Conservation (phyloP, 2,113 vertebrate species). For the Colinus virginianus region DNA sequence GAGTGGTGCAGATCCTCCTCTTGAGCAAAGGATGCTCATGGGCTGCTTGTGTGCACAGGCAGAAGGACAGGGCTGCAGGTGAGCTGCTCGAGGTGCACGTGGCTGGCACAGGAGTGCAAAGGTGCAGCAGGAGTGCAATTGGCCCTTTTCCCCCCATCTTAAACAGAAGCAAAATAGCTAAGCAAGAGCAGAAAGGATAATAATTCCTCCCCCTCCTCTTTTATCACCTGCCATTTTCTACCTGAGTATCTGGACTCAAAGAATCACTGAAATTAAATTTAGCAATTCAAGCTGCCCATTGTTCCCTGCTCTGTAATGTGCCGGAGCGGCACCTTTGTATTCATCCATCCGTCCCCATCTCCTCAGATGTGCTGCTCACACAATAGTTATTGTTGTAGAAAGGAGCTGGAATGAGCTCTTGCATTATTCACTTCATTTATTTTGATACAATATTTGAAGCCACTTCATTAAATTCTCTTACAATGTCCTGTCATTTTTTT, state of each 20-base stretch:
- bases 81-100: accelerated
- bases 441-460: conserved; percentile 59
- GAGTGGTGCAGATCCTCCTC: background rate
- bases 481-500: conserved; percentile 22
- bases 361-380: background rate
- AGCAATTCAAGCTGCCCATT: background rate
- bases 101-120: accelerated
- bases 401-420: conserved; percentile 7
- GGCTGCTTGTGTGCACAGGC: background rate
- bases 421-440: conserved; percentile 69
- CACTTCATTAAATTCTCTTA: conserved; percentile 65
- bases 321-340: background rate
- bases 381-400: background rate
- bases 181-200: background rate
- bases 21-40: background rate
- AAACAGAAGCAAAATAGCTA: background rate
- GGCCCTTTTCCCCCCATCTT: accelerated
- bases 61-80: accelerated
- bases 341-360: background rate
- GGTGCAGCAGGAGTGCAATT: accelerated
- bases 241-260: background rate
- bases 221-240: background rate
- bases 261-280: background rate
- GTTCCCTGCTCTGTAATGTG: background rate
- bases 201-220: background rate